These are phyloP conservation scores for Prostheceraeus crozeri DNA, from an alignment of 2,888 invertebrate species.

Conservation along the genomic window DNA sequence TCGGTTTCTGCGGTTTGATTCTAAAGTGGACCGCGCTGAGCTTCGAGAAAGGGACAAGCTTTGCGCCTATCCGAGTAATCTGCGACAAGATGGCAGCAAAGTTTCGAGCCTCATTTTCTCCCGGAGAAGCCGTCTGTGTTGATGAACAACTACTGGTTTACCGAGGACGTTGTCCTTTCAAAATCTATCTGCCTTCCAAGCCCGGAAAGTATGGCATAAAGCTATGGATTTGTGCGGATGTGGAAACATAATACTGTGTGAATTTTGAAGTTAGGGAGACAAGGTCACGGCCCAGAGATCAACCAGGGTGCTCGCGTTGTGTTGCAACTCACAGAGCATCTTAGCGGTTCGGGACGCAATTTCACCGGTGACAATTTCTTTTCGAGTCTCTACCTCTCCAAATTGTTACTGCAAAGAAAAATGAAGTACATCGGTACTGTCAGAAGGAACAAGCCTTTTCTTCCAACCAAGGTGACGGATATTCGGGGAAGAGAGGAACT, in stretches of 20 bases:
- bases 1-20: neutral
- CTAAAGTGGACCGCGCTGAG: neutral
- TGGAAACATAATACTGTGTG: conserved; percentile 4
- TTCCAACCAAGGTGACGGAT: neutral
- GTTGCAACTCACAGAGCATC: neutral
- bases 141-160: conserved; percentile 14
- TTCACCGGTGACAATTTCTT: conserved; percentile 6
- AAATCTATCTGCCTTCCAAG: conserved; percentile 14
- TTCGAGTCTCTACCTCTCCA: neutral
- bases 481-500: neutral
- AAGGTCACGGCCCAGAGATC: neutral
- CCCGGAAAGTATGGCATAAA: conserved; percentile 17
- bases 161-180: conserved; percentile 9
- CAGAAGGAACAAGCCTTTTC: conserved; percentile 20
- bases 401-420: neutral
- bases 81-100: neutral
- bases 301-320: neutral
- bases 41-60: neutral
- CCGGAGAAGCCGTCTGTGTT: neutral
- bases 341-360: conserved; percentile 9
- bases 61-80: neutral
- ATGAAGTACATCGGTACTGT: conserved; percentile 5
- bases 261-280: conserved; percentile 12
- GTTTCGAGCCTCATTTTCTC: neutral
- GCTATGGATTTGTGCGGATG: conserved; percentile 10